phyloP scores from a whole-genome alignment of 2,888 invertebrate species.

The Artemia sinica region DNA sequence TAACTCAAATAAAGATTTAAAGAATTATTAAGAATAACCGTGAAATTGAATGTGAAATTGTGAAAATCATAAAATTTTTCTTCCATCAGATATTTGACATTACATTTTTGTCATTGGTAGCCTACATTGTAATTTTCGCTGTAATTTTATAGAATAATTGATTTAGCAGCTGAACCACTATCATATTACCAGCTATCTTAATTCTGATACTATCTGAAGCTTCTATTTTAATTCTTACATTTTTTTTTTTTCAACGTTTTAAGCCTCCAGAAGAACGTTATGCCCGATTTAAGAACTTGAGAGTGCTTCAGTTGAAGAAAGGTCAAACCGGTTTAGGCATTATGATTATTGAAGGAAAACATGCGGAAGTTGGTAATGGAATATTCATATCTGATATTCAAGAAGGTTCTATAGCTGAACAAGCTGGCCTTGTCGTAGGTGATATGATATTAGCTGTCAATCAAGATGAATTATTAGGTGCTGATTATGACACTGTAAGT shows the following conservation, averaged over 20 bases:
- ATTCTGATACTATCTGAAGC: too few species aligned
- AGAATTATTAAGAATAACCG: too few species aligned
- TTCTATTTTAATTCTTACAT: too few species aligned
- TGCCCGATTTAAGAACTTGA: constrained; percentile 55
- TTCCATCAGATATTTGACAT: too few species aligned
- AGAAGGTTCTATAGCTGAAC: constrained; percentile 68
- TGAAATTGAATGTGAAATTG: too few species aligned
- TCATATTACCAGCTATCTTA: too few species aligned
- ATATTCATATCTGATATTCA: constrained; percentile 85
- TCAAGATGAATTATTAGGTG: constrained; percentile 68
- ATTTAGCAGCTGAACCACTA: too few species aligned
- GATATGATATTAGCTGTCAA: constrained; percentile 94
- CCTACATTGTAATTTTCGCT: too few species aligned
- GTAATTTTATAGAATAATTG: too few species aligned
- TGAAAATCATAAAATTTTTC: too few species aligned
- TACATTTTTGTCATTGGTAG: too few species aligned
- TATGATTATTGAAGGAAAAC: constrained; percentile 87
- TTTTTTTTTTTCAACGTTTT: background rate
- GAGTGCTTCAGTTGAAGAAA: constrained; percentile 67
- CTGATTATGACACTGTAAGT: constrained; percentile 66
- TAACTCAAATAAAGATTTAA: too few species aligned
- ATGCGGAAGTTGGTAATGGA: constrained; percentile 74
- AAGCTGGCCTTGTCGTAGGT: constrained; percentile 86
- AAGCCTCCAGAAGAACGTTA: constrained; percentile 52
- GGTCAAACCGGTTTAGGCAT: constrained; percentile 66